Base-by-base conservation (phyloP, 2,888 invertebrate genomes). In the Brachyptera risi region DNA sequence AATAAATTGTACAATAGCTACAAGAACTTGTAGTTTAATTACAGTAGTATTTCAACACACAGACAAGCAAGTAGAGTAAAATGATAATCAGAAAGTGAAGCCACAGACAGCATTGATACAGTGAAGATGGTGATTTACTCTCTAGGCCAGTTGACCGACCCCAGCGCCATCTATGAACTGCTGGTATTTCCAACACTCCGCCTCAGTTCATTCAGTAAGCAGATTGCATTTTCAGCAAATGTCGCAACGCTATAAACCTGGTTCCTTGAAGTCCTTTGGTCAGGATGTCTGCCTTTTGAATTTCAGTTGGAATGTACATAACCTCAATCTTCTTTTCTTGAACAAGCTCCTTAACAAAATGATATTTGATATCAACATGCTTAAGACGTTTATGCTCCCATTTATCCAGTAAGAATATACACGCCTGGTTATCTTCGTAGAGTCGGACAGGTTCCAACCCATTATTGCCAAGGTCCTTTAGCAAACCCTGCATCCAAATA, bases 401-500 rank as follows among this genome's bases (percentile, higher is more conserved):
- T 44, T 44, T 44, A 11, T 26, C 62, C 57, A 68, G 31, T 7
- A 68, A 54, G 26, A 63, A 51, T 5, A 69, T 68, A 17, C 67
- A 66, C 2, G 66, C 63, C 15, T 67, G 67, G 58, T 70, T 69
- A 57, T 69, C 70, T 58, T 66, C 67, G 49, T 56, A 66, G 3
- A 68, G 61, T 3, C 19, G 35, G 13, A 59, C 47, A 11, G 64
- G 58, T 2, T 37, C 60, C 47, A 3, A 1, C 23, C 50, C 47
- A 23, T 51, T 51, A 7, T 60, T 17, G 1, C 56, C 57, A n/a
- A 71, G 58, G 27, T 71, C 70, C 1, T 54, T 17, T 19, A 72
- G 42, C 9, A 72, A 38, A 27, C 64, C 63, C 59, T 58, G 65
- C 9, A 71, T 31, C 70, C 72, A 71, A 26, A 70, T 54, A 3